These are phyloP conservation scores for Tenthredo mesomela DNA, from an alignment of 2,888 invertebrate genomes.

Conservation along the genomic window DNA sequence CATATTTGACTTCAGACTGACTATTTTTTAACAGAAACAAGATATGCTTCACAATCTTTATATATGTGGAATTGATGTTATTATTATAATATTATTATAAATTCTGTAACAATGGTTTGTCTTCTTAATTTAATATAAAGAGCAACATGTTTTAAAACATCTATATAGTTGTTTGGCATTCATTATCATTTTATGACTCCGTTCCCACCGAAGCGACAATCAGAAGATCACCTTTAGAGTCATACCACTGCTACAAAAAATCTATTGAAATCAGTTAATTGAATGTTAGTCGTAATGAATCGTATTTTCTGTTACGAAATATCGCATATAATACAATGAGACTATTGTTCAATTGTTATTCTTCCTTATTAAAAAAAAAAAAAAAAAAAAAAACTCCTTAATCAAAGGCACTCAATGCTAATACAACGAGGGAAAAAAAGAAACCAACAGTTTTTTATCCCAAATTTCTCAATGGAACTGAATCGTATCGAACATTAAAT, in stretches of 20 bases:
- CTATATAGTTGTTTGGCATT: neutral
- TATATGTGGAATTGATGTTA: conserved; percentile 45
- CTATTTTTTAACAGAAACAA: conserved; percentile 30
- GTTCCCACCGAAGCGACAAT: neutral
- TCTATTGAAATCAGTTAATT: neutral
- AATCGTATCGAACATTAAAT: neutral
- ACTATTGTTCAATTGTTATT: neutral
- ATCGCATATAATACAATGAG: neutral
- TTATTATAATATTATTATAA: neutral
- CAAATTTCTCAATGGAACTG: neutral
- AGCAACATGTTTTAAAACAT: conserved; percentile 39
- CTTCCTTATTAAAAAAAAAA: neutral
- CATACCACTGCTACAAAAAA: neutral
- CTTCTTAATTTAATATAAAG: conserved; percentile 21
- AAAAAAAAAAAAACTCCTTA: neutral
- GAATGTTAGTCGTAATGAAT: neutral
- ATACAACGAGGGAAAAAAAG: no score
- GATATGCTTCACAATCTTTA: neutral
- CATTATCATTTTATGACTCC: neutral
- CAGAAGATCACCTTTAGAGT: neutral
- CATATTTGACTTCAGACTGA: conserved; percentile 26
- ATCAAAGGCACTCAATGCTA: neutral
- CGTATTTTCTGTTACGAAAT: neutral
- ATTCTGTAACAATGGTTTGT: conserved; percentile 15
- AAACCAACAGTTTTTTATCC: neutral